Evolutionary conservation across 2,888 invertebrate species (phyloP).

Genomic region (Tineola bisselliella): DNA sequence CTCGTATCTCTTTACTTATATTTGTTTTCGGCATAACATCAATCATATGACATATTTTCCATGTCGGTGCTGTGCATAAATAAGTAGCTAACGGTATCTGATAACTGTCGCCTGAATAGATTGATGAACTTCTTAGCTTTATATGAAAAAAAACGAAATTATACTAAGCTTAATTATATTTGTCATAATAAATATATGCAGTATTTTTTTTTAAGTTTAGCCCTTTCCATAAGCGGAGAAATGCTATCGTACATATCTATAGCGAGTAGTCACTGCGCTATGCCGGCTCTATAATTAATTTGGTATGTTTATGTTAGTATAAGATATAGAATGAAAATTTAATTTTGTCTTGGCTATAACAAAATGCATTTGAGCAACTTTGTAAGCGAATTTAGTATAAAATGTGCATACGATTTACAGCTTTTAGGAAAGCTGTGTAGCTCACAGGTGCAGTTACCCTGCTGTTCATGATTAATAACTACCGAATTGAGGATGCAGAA

Average conservation of each 20-base stretch:
- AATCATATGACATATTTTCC: constrained; percentile 44
- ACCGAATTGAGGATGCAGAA: constrained; percentile 9
- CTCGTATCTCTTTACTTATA: constrained; percentile 23
- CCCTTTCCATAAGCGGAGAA: no score
- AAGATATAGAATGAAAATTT: no score
- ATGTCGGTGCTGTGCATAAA: constrained; percentile 45
- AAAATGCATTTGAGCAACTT: neutral
- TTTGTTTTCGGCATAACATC: constrained; percentile 43
- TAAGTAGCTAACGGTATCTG: constrained; percentile 47
- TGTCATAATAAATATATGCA: no score
- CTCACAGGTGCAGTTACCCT: constrained; percentile 12
- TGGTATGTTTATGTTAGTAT: no score
- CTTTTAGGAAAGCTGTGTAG: constrained; percentile 12
- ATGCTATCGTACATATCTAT: no score
- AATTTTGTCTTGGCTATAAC: neutral
- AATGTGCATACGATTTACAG: constrained; percentile 7
- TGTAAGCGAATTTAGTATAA: constrained; percentile 5
- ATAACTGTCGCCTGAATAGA: constrained; percentile 34
- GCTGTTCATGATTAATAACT: constrained; percentile 14
- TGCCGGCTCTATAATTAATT: no score
- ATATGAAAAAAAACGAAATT: neutral
- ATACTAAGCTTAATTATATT: no score
- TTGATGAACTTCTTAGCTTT: constrained; percentile 15
- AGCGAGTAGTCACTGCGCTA: no score
- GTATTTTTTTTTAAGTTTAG: no score